Percentiles rank a stretch among this genome's conserved stretches.
Evolutionary conservation across 2,797 vertebrate species (phyloP).

Genomic region (Pyrocephalus nanus): DNA sequence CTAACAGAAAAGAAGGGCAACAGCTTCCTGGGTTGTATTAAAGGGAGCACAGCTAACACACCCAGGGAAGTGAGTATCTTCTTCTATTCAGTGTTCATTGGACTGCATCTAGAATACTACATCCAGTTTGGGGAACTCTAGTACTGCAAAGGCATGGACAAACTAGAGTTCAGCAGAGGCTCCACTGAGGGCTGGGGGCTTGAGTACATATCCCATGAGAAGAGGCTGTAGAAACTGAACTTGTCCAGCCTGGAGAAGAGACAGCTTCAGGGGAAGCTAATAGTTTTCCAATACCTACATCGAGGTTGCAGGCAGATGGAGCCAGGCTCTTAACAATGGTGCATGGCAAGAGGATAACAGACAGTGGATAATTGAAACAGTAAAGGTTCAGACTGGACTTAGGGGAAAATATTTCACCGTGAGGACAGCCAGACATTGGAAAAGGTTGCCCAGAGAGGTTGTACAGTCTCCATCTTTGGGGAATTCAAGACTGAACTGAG

Average conservation of each 20-base stretch:
- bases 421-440: not conserved
- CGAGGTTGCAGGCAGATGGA: not conserved
- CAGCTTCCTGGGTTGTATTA: not conserved
- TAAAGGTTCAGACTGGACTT: not conserved
- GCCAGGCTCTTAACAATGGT: not conserved
- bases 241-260: not conserved
- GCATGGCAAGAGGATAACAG: not conserved
- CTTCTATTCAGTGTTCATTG: not conserved
- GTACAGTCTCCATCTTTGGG: not conserved
- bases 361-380: not conserved
- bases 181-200: not conserved
- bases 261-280: not conserved
- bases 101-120: not conserved
- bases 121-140: not conserved
- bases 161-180: not conserved
- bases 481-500: not conserved
- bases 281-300: not conserved
- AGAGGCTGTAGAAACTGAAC: not conserved
- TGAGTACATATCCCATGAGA: not conserved
- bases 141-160: not conserved
- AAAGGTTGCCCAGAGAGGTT: not conserved
- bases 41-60: not conserved
- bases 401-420: not conserved
- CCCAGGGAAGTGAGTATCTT: not conserved
- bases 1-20: not conserved